Conservation (phyloP, 53 echinoderm and acorn worm genomes). For the Echinarachnius parma region DNA sequence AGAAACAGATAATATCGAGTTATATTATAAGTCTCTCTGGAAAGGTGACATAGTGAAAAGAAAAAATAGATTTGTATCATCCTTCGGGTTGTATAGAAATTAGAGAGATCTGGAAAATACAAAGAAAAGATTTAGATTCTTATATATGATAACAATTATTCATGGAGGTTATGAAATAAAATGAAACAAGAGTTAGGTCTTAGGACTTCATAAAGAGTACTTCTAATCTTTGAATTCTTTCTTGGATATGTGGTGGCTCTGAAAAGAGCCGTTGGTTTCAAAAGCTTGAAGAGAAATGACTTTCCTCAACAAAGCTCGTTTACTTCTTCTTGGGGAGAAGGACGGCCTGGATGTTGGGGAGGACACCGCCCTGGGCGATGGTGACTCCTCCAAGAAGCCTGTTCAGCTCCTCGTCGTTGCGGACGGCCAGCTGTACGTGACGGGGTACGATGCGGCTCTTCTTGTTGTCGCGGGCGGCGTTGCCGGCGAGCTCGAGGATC, state of each 20-base stretch:
- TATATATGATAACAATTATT: no score
- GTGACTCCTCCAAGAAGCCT: constrained; percentile 69
- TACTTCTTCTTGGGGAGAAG: constrained; percentile 68
- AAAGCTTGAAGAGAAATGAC: not conserved
- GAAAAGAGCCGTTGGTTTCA: constrained; percentile 75
- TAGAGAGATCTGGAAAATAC: no score
- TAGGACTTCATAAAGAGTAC: no score
- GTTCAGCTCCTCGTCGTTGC: constrained; percentile 84
- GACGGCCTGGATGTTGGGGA: constrained; percentile 85
- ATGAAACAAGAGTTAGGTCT: no score
- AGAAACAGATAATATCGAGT: no score
- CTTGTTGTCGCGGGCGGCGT: constrained; percentile 87
- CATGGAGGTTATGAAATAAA: no score
- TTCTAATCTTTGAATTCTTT: constrained; percentile 22
- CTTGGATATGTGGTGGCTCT: constrained; percentile 72
- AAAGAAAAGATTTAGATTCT: no score
- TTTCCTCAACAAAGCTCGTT: not conserved
- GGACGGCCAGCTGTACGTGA: constrained; percentile 75
- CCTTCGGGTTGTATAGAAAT: no score
- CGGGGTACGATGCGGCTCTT: constrained; percentile 74
- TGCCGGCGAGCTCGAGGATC: constrained; percentile 81
- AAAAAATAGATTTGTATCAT: no score
- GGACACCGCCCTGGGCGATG: constrained; percentile 84
- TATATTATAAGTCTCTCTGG: no score
- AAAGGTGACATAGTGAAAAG: no score